A percentile compares a stretch with the other conserved stretches of the same genome.
Conservation (phyloP, 2,797 vertebrate genomes). For the Pseudopleuronectes americanus region DNA sequence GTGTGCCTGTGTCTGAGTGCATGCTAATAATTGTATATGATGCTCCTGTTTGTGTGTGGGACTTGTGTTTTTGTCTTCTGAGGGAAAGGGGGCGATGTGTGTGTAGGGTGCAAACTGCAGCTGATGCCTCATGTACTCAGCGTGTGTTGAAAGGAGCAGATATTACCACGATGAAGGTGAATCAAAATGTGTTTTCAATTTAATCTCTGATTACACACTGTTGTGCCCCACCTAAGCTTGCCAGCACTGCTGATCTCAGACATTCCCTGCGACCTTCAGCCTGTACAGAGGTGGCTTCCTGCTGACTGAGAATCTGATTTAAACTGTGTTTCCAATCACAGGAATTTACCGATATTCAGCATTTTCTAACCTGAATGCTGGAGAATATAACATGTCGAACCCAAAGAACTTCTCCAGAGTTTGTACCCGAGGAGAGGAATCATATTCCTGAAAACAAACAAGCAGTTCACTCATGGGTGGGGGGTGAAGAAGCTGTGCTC, state of each 20-base stretch:
- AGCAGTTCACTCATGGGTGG: conserved; percentile 41
- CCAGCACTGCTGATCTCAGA: conserved; percentile 58
- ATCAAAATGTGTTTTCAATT: conserved; percentile 66
- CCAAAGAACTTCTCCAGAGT: conserved; percentile 25
- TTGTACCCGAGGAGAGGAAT: conserved; percentile 5
- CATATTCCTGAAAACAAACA: conserved; percentile 28
- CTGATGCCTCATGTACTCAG: conserved; percentile 12
- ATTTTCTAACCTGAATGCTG: conserved; percentile 21
- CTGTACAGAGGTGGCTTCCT: conserved; percentile 26
- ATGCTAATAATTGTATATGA: conserved; percentile 17
- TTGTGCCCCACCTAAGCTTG: conserved; percentile 51
- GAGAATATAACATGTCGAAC: conserved; percentile 40
- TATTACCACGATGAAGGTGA: conserved; percentile 65
- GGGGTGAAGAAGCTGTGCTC: conserved; percentile 29
- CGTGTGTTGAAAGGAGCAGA: conserved; percentile 56
- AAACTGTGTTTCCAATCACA: conserved; percentile 32
- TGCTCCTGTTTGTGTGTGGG: conserved; percentile 1
- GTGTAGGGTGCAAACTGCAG: conserved; percentile 45
- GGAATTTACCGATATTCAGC: conserved; percentile 12
- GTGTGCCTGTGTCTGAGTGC: conserved; percentile 10
- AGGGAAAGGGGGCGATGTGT: background rate
- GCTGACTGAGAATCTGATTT: conserved; percentile 47
- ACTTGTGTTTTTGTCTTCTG: conserved; percentile 8
- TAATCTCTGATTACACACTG: conserved; percentile 75
- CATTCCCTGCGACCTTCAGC: conserved; percentile 66